Evolutionary conservation across 2,888 invertebrate genomes (phyloP).

Genomic region (Hirtodrosophila histrioides): DNA sequence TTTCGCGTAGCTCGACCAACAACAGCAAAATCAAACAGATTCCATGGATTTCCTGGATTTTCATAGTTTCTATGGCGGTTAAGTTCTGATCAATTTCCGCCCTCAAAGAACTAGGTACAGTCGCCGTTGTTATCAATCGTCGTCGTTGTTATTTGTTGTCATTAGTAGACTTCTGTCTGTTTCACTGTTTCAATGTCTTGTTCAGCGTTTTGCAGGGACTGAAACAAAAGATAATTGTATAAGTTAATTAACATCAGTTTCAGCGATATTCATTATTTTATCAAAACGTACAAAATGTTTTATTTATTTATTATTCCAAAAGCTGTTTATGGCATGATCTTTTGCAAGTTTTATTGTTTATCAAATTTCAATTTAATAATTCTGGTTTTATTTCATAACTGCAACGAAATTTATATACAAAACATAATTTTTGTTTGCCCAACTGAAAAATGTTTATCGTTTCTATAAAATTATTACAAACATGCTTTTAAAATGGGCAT

Average conservation of each 20-base stretch:
- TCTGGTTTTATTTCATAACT: too few species aligned
- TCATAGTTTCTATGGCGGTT: conserved; percentile 82
- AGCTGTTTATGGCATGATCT: conserved; percentile 37
- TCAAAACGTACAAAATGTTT: conserved; percentile 1
- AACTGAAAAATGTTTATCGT: too few species aligned
- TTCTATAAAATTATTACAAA: too few species aligned
- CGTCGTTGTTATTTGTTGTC: conserved; percentile 60
- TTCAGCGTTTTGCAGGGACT: conserved; percentile 39
- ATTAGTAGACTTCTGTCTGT: conserved; percentile 46
- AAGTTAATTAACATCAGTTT: conserved; percentile 17
- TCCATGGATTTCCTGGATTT: conserved; percentile 84
- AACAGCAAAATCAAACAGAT: conserved; percentile 82
- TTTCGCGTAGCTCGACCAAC: conserved; percentile 79
- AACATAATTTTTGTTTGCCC: too few species aligned
- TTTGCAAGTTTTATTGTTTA: conserved; percentile 9
- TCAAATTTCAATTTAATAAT: background rate
- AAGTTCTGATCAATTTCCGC: conserved; percentile 22
- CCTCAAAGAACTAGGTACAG: conserved; percentile 50
- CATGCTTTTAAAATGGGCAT: too few species aligned
- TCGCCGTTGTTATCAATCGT: conserved; percentile 58
- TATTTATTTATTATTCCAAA: conserved; percentile 10
- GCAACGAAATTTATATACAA: too few species aligned
- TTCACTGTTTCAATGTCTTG: conserved; percentile 39
- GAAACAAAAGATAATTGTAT: conserved; percentile 17
- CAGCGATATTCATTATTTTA: conserved; percentile 14